phyloP scores from a whole-genome alignment of 2,113 vertebrate genomes.

The Craseonycteris thonglongyai region DNA sequence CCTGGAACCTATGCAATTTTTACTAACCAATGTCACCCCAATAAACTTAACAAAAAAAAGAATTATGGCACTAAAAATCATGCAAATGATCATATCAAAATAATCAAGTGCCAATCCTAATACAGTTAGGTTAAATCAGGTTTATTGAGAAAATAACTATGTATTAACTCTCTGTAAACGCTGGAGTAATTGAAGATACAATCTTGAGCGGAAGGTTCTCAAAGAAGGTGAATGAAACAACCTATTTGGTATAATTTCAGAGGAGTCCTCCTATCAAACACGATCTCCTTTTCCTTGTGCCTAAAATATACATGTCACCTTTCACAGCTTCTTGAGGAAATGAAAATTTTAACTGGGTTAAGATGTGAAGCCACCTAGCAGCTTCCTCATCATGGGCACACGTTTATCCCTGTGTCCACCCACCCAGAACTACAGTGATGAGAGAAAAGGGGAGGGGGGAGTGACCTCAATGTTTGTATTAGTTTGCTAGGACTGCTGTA shows the following conservation, averaged over 20 bases:
- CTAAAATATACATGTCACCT: neutral
- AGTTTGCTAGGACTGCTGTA: neutral
- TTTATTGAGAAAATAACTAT: neutral
- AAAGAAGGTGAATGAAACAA: neutral
- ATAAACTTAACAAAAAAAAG: no score
- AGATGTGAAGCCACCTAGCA: neutral
- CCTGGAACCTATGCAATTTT: no score
- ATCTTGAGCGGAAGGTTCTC: neutral
- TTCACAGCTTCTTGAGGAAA: conserved; percentile 20
- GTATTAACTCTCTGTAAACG: neutral
- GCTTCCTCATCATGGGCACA: neutral
- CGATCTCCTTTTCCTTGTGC: neutral
- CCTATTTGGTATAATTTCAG: neutral
- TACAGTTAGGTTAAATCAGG: neutral
- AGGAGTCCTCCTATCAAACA: neutral
- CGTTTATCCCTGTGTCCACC: neutral
- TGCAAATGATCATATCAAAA: neutral
- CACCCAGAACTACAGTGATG: neutral
- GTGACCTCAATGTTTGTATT: fast-evolving
- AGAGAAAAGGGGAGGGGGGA: neutral
- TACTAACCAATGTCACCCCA: no score
- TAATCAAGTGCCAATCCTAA: neutral
- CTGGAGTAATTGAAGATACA: neutral
- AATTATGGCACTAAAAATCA: conserved; percentile 25
- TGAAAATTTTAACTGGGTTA: conserved; percentile 16